Base-by-base conservation (phyloP, 2,113 vertebrate genomes). In the Entosphenus tridentatus region DNA sequence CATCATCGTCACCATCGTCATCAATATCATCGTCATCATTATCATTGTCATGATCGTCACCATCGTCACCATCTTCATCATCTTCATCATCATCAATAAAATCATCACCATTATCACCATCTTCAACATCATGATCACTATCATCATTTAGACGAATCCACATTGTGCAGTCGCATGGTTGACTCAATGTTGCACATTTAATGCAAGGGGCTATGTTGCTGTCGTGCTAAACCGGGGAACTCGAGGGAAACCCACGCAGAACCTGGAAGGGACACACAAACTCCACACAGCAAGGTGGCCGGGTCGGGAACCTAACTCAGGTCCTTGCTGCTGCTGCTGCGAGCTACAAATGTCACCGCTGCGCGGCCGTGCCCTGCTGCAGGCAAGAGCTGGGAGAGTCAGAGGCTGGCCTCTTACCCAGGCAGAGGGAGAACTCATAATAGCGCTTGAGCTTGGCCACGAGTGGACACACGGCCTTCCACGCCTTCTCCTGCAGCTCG, bases 361-460 rank as follows among this genome's bases (percentile, higher is more conserved):
- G 21, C 3, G 21, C 21, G 21, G 3, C 21, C 21, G 2, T 39
- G 21, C 21, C 21, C 21, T 39, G 21, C 21, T 3, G 21, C 3
- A 39, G 21, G 21, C 21, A 39, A 39, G 21, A 39, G 21, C 21
- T 39, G 1, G 54, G 56, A 3, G 3, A 62, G 55, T 0, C 1
- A 0, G 2, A 3, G 2, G 10, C 11, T 16, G 2, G 0, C 11
- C 9, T 56, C 74, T 83, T 78, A 92, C 88, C 88, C 76, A 92
- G 78, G 70, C 88, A 75, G 21, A 92, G 82, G 10, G 88, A 92
- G 73, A 92, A 92, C 80, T 92, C 87, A 1, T 92, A 92, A 77
- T 89, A 92, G 11, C 86, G 81, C 73, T 92, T 92, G 72, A 92
- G 84, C 73, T 90, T 89, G 72, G 85, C 84, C 74, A 92, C 88